phyloP scores from a whole-genome alignment of 2,888 invertebrate genomes.

The Apodemia mormo region DNA sequence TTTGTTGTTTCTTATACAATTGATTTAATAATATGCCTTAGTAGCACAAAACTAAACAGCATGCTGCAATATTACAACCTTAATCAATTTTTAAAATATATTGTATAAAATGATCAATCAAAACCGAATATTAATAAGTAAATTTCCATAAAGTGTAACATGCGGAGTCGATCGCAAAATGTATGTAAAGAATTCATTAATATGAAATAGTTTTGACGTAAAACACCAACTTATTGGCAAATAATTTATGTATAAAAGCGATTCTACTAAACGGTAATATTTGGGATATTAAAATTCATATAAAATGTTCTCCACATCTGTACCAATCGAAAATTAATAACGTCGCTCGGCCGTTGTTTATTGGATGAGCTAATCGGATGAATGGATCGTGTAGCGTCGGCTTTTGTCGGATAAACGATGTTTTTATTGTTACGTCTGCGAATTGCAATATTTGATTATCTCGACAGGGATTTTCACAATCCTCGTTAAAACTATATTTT shows the following conservation, averaged over 20 bases:
- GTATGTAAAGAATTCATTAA: too few species aligned
- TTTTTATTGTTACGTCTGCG: conserved; percentile 45
- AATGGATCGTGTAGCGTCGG: conserved; percentile 49
- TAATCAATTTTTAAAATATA: too few species aligned
- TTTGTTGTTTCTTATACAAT: too few species aligned
- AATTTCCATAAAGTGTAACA: too few species aligned
- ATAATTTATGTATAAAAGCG: background rate
- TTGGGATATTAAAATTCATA: conserved; percentile 6
- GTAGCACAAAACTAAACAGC: too few species aligned
- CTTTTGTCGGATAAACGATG: conserved; percentile 53
- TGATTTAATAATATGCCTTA: too few species aligned
- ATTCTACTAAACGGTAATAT: background rate
- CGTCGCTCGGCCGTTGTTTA: conserved; percentile 58
- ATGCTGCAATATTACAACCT: too few species aligned
- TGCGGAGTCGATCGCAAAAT: too few species aligned
- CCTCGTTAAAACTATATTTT: conserved; percentile 15
- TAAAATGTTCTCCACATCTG: conserved; percentile 49
- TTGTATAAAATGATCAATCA: too few species aligned
- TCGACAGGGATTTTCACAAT: conserved; percentile 7
- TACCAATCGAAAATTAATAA: conserved; percentile 70
- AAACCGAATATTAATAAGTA: too few species aligned
- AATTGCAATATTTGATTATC: conserved; percentile 21
- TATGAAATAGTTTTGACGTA: background rate
- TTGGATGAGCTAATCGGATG: conserved; percentile 67
- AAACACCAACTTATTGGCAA: background rate